Evolutionary conservation across 2,113 vertebrate species (phyloP).

Genomic region (Chloropsis cyanopogon): DNA sequence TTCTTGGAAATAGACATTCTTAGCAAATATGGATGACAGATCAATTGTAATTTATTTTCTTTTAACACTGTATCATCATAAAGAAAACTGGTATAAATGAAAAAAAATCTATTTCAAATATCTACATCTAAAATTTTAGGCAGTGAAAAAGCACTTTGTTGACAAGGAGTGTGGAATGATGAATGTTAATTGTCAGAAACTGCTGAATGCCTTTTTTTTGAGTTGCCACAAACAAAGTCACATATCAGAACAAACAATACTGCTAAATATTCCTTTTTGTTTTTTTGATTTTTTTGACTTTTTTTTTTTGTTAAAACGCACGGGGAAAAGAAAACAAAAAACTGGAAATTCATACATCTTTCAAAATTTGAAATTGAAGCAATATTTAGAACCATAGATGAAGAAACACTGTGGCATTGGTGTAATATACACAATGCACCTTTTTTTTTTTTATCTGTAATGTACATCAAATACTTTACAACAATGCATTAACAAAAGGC

Average conservation of each 20-base stretch:
- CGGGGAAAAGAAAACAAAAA: slow-evolving; percentile 77
- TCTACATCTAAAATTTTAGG: slow-evolving; percentile 94
- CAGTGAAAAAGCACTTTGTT: slow-evolving; percentile 98
- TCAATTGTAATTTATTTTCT: slow-evolving; percentile 87
- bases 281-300: slow-evolving; percentile 43
- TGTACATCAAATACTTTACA: slow-evolving; percentile 99
- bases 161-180: slow-evolving; percentile 85
- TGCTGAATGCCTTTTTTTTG: slow-evolving; percentile 79
- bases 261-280: slow-evolving; percentile 82
- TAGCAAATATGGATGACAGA: slow-evolving; percentile 89
- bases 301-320: slow-evolving; percentile 77
- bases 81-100: slow-evolving; percentile 85
- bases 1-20: slow-evolving; percentile 84
- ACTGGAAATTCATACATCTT: slow-evolving; percentile 81
- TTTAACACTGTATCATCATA: slow-evolving; percentile 87
- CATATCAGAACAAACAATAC: slow-evolving; percentile 89
- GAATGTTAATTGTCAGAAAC: slow-evolving; percentile 81
- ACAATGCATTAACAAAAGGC: slow-evolving; percentile 96
- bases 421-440: slow-evolving; percentile 95
- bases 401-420: slow-evolving; percentile 85
- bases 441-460: slow-evolving; percentile 82
- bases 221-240: slow-evolving; percentile 89
- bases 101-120: slow-evolving; percentile 89
- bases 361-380: slow-evolving; percentile 79
- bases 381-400: slow-evolving; percentile 86